A percentile compares a stretch with the other conserved stretches of the same genome.
Evolutionary conservation across 2,113 vertebrate genomes (phyloP).

Genomic region (Lanius collurio): DNA sequence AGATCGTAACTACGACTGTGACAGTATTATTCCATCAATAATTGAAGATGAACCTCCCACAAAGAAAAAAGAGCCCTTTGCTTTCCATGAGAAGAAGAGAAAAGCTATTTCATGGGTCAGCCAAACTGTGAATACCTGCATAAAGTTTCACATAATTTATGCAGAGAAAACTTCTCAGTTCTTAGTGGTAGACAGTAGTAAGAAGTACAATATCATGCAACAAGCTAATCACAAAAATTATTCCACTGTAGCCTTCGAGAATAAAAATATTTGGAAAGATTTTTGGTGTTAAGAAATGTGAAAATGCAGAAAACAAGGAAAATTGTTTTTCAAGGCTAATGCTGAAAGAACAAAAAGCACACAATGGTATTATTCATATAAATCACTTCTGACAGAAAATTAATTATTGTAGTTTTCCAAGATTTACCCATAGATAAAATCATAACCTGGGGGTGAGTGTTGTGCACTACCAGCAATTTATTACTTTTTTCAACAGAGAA

Average conservation of each 20-base stretch:
- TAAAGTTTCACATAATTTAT: background rate
- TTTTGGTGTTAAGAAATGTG: background rate
- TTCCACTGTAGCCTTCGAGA: background rate
- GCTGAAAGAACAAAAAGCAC: constrained; percentile 1
- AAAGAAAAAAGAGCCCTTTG: background rate
- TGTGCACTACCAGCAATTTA: background rate
- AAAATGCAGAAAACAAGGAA: background rate
- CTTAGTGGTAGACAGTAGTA: background rate
- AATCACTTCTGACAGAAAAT: constrained; percentile 27
- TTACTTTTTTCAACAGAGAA: background rate
- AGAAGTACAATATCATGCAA: background rate
- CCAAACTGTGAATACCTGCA: background rate
- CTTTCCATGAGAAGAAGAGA: background rate
- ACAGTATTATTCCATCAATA: background rate
- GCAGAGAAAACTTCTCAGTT: background rate
- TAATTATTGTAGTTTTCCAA: constrained; percentile 8
- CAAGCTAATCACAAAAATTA: background rate
- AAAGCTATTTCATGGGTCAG: background rate
- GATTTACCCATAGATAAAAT: background rate
- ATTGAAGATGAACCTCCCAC: background rate
- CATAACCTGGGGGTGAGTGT: background rate
- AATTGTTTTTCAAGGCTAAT: background rate
- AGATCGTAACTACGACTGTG: background rate
- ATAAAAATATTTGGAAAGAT: background rate
- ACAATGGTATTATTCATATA: background rate